phyloP scores from a whole-genome alignment of 2,113 vertebrate genomes.

The Meleagris gallopavo region DNA sequence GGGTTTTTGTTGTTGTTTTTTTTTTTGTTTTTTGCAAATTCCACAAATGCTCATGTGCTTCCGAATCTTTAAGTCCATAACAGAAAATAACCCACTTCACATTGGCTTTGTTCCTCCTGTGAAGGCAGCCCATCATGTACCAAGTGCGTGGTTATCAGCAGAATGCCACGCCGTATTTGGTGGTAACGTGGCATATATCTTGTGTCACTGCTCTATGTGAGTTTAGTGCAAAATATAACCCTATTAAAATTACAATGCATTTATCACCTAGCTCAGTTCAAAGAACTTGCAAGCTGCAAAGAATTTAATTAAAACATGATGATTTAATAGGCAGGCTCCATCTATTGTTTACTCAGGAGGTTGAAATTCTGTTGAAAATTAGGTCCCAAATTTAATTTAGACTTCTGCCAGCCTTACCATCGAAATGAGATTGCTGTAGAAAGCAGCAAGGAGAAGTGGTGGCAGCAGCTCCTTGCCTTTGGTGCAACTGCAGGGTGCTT shows the following conservation, averaged over 20 bases:
- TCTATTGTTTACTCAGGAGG: slow-evolving; percentile 76
- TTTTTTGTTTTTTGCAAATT: neutral
- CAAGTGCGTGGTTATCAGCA: slow-evolving; percentile 35
- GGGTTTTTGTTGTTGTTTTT: too few species aligned
- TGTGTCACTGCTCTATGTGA: slow-evolving; percentile 8
- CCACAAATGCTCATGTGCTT: neutral
- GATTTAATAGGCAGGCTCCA: slow-evolving; percentile 79
- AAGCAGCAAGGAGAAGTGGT: neutral
- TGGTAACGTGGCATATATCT: slow-evolving; percentile 28
- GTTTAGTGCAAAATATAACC: slow-evolving; percentile 70
- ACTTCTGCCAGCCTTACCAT: slow-evolving; percentile 52
- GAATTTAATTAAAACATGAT: slow-evolving; percentile 83
- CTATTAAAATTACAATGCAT: slow-evolving; percentile 73
- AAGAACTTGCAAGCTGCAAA: slow-evolving; percentile 61
- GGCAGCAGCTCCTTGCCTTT: neutral
- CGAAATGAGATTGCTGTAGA: slow-evolving; percentile 4
- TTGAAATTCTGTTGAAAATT: slow-evolving; percentile 76
- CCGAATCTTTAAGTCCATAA: neutral
- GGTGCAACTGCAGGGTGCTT: neutral
- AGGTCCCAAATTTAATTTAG: slow-evolving; percentile 75
- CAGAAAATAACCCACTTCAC: neutral
- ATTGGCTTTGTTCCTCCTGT: neutral
- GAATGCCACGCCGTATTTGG: neutral
- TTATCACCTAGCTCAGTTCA: slow-evolving; percentile 72
- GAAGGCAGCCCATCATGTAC: neutral